A percentile compares a stretch with the other conserved stretches of the same genome.
Conservation (phyloP, 2,797 vertebrate species). For the Nothura maculosa region DNA sequence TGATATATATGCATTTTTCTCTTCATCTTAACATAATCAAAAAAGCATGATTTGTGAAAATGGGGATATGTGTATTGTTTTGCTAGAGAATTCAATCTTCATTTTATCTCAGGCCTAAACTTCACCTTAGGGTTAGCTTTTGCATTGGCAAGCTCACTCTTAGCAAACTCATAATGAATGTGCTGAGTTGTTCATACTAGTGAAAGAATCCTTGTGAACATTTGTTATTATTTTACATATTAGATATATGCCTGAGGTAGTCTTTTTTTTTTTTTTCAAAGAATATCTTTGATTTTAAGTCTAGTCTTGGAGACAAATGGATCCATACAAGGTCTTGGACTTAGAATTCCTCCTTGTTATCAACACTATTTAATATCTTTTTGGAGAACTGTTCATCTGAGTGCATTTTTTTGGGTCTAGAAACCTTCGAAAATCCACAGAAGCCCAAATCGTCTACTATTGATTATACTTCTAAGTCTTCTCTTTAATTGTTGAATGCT, state of each 20-base stretch:
- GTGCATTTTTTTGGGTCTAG: not conserved
- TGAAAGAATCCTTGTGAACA: not conserved
- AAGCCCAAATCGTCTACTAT: not conserved
- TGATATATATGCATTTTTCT: not conserved
- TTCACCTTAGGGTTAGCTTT: not conserved
- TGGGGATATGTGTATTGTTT: not conserved
- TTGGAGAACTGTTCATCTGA: not conserved
- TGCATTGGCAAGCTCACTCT: not conserved
- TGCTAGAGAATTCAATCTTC: not conserved
- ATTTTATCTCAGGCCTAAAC: not conserved
- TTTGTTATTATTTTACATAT: not conserved
- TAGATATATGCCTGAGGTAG: not conserved
- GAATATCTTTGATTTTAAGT: not conserved
- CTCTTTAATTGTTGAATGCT: not conserved
- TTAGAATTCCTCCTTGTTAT: not conserved
- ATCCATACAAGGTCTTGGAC: not conserved
- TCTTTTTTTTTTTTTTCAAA: not conserved
- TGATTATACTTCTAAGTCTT: not conserved
- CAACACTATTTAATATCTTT: not conserved
- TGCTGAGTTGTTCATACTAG: not conserved
- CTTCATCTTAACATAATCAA: not conserved
- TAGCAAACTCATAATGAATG: not conserved
- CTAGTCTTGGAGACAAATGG: not conserved
- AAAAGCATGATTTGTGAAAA: not conserved
- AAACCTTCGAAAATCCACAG: not conserved